Evolutionary conservation across 2,888 invertebrate species (phyloP).

Genomic region (Dasysyrphus albostriatus): DNA sequence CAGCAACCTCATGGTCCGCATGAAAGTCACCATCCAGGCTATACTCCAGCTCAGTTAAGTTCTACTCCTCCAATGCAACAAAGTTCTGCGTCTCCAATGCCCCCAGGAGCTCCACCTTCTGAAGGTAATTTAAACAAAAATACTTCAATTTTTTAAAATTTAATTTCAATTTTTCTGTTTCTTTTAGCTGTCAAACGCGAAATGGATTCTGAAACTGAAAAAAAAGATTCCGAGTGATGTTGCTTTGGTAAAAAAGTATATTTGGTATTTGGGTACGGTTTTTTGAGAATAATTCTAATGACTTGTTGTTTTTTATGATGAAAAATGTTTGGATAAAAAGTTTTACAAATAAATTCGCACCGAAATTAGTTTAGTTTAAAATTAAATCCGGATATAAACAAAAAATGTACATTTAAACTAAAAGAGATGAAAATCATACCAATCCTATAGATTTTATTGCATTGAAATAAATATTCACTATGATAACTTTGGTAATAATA

Average conservation of each 20-base stretch:
- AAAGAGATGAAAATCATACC: not conserved
- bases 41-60: conserved; percentile 68
- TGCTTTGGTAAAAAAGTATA: not conserved
- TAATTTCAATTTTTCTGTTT: conserved; percentile 12
- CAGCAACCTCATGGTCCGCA: conserved; percentile 77
- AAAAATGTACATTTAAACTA: conserved; percentile 15
- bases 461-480: conserved; percentile 21
- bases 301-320: not conserved
- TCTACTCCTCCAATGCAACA: conserved; percentile 71
- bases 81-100: conserved; percentile 68
- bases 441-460: conserved; percentile 3
- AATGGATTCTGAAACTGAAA: conserved; percentile 80
- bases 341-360: not conserved
- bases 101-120: conserved; percentile 66
- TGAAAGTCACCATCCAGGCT: conserved; percentile 71
- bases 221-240: conserved; percentile 81
- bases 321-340: too few relatives aligned
- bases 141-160: not conserved
- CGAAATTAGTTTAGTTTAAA: not conserved
- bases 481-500: not conserved
- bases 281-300: not conserved
- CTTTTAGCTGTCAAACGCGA: conserved; percentile 76
- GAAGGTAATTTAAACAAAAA: conserved; percentile 75
- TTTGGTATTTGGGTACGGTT: not conserved
- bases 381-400: not conserved